Evolutionary conservation across 2,797 vertebrate species (phyloP), one percentile per base, ranked within the genome.

Genomic region (Microchirus variegatus): DNA sequence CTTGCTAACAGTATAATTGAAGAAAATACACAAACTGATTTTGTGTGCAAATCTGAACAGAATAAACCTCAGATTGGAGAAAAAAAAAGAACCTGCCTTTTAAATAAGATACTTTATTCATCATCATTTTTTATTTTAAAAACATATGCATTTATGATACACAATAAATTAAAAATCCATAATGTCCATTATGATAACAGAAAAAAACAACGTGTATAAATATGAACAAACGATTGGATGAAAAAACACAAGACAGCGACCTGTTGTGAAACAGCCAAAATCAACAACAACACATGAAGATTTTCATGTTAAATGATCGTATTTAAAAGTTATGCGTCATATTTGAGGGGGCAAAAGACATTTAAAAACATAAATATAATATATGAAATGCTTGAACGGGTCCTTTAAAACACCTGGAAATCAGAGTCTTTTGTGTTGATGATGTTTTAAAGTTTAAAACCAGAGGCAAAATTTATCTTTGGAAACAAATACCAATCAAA

Each of bases 101-200:
- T 10, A 70, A 54, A 59, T 17, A 49, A 31, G 16, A 37, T 43
- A 1, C 2, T 45, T 16, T 38, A 78, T 73, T 80, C 78, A 14
- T 52, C 53, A 35, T 67, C 42, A 18, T 22, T 84, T 88, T 88
- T 90, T 89, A 87, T 88, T 90, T 87, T 76, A 88, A 90, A 92
- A 92, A 89, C 79, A 84, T 86, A 74, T 72, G 73, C 54, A 76
- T 88, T 89, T 85, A 77, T 90, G 63, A 85, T 87, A 85, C 81
- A 87, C 73, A 82, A 88, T 90, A 86, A 87, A 87, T 89, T 70
- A 89, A 83, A 87, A 85, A 78, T 83, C 66, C 64, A 87, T 81
- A 73, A 83, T 85, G 77, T 79, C 81, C 47, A 73, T 81, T 70
- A 83, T 81, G 74, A 77, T 18, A 50, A 46, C 31, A 4, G 31